Percentiles rank a stretch among this genome's conserved stretches.
Conservation (phyloP, 2,797 vertebrate genomes). For the Phoxinus dragarum region DNA sequence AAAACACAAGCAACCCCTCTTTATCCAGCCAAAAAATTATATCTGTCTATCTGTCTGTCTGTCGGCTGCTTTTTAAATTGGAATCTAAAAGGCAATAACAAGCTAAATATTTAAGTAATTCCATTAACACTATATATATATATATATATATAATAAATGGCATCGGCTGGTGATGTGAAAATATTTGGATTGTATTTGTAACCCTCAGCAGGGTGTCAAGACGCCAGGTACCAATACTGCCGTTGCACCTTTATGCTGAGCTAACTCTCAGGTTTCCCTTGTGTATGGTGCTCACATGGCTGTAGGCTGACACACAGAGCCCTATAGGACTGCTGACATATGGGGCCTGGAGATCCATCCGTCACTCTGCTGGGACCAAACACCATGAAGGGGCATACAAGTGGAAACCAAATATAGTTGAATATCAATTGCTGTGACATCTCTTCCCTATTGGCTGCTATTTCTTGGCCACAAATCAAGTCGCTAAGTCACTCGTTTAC, state of each 20-base stretch:
- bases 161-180: background rate
- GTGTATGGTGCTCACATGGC: slow-evolving; percentile 21
- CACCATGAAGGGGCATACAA: slow-evolving; percentile 30
- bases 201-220: background rate
- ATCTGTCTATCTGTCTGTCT: no score
- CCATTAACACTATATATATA: background rate
- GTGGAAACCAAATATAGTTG: slow-evolving; percentile 51
- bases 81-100: no score
- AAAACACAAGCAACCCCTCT: slow-evolving; percentile 25
- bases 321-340: slow-evolving; percentile 51
- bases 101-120: background rate
- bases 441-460: slow-evolving; percentile 39
- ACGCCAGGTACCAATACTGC: slow-evolving; percentile 44
- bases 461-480: slow-evolving; percentile 40
- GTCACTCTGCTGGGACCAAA: slow-evolving; percentile 44
- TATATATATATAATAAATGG: background rate
- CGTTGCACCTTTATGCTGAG: slow-evolving; percentile 18
- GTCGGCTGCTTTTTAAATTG: no score
- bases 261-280: slow-evolving; percentile 48
- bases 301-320: slow-evolving; percentile 31
- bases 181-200: background rate
- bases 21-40: background rate
- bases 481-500: slow-evolving; percentile 37
- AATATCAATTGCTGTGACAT: slow-evolving; percentile 55
- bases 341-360: slow-evolving; percentile 46